phyloP scores from a whole-genome alignment of 1,140 invertebrate genomes.

The Macrocentrus cingulum region DNA sequence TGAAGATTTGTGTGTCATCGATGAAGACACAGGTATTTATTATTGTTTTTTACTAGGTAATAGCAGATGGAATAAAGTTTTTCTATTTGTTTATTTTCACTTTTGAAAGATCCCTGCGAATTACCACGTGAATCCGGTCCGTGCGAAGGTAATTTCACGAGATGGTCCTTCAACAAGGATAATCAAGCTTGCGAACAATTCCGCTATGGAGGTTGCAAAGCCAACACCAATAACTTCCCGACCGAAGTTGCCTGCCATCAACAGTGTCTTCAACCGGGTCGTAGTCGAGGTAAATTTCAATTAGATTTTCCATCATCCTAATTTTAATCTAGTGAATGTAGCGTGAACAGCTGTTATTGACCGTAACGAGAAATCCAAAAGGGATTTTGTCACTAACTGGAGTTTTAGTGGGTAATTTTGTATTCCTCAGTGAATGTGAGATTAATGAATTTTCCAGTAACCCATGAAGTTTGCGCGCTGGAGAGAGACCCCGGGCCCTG shows the following conservation, averaged over 20 bases:
- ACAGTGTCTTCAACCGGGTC: conserved; percentile 72
- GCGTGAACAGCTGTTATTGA: background rate
- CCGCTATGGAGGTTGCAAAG: conserved; percentile 87
- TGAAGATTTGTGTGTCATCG: conserved; percentile 72
- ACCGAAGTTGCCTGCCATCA: conserved; percentile 79
- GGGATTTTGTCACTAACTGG: conserved; percentile 9
- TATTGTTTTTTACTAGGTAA: too few relatives aligned
- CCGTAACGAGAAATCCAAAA: background rate
- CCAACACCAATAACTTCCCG: conserved; percentile 85
- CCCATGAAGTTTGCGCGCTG: conserved; percentile 60
- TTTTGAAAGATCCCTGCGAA: conserved; percentile 74
- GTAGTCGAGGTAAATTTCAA: conserved; percentile 67
- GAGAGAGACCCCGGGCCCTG: conserved; percentile 63
- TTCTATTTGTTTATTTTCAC: too few relatives aligned
- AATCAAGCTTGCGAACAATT: conserved; percentile 74
- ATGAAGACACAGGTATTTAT: conserved; percentile 70
- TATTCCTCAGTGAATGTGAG: background rate
- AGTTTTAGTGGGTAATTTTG: background rate
- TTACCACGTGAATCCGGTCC: conserved; percentile 76
- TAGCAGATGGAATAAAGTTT: too few relatives aligned
- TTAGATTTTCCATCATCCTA: background rate
- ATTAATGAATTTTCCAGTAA: conserved; percentile 27
- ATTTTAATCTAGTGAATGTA: conserved; percentile 3
- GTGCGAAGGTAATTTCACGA: conserved; percentile 78
- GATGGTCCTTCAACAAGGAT: conserved; percentile 81